phyloP scores from a whole-genome alignment of 92 coral and sea anemone species.

The Siderastrea siderea region DNA sequence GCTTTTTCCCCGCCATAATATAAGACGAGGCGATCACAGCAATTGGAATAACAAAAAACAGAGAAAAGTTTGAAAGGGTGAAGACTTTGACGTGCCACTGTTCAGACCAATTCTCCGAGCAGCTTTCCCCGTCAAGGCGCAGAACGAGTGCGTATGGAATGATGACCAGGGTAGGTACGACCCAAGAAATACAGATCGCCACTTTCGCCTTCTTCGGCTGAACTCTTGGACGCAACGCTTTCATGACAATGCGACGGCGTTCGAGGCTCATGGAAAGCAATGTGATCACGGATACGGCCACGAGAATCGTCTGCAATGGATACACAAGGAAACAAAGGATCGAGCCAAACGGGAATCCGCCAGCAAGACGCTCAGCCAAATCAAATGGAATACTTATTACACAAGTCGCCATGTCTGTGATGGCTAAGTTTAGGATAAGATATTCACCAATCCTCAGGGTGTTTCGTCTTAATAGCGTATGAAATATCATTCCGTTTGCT shows the following conservation, averaged over 20 bases:
- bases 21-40: slow-evolving; percentile 81
- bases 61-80: slow-evolving; percentile 80
- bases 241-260: slow-evolving; percentile 84
- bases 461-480: slow-evolving; percentile 68
- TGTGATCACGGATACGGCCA: slow-evolving; percentile 94
- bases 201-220: slow-evolving; percentile 62
- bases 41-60: slow-evolving; percentile 91
- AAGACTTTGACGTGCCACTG: slow-evolving; percentile 79
- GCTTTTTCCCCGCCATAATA: slow-evolving; percentile 80
- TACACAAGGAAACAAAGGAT: slow-evolving; percentile 86
- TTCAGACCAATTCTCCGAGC: slow-evolving; percentile 90
- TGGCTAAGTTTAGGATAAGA: slow-evolving; percentile 88
- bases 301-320: slow-evolving; percentile 90
- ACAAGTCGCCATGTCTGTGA: slow-evolving; percentile 88
- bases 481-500: slow-evolving; percentile 79
- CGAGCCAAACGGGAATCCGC: slow-evolving; percentile 87
- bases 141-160: slow-evolving; percentile 90
- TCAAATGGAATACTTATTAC: slow-evolving; percentile 92
- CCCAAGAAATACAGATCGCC: slow-evolving; percentile 80
- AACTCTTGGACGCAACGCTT: slow-evolving; percentile 74
- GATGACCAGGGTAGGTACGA: slow-evolving; percentile 69
- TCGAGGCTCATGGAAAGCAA: slow-evolving; percentile 94
- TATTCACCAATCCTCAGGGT: slow-evolving; percentile 86
- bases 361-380: slow-evolving; percentile 76
- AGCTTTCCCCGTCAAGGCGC: slow-evolving; percentile 76